Percentiles rank a stretch among this genome's conserved stretches.
These are phyloP conservation scores for Nematopogon swammerdamellus DNA, from an alignment of 2,888 invertebrate genomes.

Conservation along the genomic window DNA sequence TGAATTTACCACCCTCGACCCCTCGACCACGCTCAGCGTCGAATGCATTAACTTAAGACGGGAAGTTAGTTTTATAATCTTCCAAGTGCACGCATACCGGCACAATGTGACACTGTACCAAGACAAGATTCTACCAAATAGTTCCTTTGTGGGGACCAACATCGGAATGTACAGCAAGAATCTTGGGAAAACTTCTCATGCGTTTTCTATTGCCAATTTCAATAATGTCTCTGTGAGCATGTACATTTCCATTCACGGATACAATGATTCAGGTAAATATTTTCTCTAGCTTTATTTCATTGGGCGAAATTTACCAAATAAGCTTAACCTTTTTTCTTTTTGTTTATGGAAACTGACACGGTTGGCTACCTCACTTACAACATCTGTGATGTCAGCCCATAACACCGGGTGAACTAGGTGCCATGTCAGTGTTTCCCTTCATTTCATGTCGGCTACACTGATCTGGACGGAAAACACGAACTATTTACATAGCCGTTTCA, in stretches of 20 bases:
- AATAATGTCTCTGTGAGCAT: conserved; percentile 28
- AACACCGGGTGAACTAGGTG: no score
- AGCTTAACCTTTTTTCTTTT: no score
- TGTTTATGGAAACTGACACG: no score
- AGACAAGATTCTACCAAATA: conserved; percentile 20
- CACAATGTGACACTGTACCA: conserved; percentile 56
- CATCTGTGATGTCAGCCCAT: no score
- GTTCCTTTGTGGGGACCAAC: conserved; percentile 56
- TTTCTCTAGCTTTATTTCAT: no score
- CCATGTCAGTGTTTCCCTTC: no score
- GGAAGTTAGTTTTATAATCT: conserved; percentile 51
- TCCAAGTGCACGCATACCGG: conserved; percentile 63
- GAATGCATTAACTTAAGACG: conserved; percentile 37
- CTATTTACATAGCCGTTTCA: no score
- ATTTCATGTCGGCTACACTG: no score
- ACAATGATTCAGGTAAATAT: conserved; percentile 40
- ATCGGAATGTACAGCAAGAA: conserved; percentile 47
- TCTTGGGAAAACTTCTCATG: conserved; percentile 19
- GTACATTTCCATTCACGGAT: conserved; percentile 52
- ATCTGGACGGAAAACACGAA: no score
- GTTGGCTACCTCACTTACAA: no score
- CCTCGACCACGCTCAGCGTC: conserved; percentile 25
- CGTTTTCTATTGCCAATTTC: conserved; percentile 40
- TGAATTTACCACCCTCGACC: conserved; percentile 21
- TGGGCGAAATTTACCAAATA: no score